Percentiles rank a stretch among this genome's conserved stretches.
phyloP scores from a whole-genome alignment of 2,888 invertebrate species.

The Crematogaster levior region DNA sequence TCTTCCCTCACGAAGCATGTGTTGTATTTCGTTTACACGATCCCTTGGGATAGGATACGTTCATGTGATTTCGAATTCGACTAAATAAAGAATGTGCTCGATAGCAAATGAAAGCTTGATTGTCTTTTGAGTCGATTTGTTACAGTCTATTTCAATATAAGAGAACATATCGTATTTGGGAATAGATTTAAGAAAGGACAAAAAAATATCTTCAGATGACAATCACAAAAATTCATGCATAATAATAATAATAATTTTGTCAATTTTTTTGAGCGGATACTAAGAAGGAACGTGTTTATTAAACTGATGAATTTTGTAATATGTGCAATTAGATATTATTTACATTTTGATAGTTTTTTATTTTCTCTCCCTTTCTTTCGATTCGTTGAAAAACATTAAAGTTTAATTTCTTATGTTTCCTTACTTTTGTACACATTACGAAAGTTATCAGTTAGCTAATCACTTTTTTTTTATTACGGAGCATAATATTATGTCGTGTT shows the following conservation, averaged over 20 bases:
- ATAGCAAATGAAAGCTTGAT: not conserved
- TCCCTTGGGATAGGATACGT: not conserved
- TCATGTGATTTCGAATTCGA: conserved; percentile 14
- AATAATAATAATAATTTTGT: not conserved
- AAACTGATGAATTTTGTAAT: not conserved
- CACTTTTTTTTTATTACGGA: conserved; percentile 14
- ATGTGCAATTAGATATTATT: not conserved
- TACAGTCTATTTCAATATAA: not conserved
- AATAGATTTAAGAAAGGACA: not conserved
- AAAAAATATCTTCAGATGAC: not conserved
- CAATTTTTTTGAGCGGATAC: too few species aligned
- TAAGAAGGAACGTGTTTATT: not conserved
- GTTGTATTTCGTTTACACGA: conserved; percentile 16
- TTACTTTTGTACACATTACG: not conserved
- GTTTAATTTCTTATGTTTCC: not conserved
- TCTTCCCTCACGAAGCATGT: conserved; percentile 3
- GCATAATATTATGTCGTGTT: not conserved
- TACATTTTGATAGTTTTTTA: not conserved
- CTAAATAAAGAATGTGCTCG: not conserved
- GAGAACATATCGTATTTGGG: not conserved
- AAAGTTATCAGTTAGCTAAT: not conserved
- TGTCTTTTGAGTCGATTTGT: not conserved
- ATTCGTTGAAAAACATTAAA: not conserved
- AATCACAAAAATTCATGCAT: not conserved
- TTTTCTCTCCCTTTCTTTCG: not conserved